Percentiles rank a stretch among this genome's conserved stretches.
Conservation (phyloP, 1,140 invertebrate species). For the Drosophila quadrilineata region DNA sequence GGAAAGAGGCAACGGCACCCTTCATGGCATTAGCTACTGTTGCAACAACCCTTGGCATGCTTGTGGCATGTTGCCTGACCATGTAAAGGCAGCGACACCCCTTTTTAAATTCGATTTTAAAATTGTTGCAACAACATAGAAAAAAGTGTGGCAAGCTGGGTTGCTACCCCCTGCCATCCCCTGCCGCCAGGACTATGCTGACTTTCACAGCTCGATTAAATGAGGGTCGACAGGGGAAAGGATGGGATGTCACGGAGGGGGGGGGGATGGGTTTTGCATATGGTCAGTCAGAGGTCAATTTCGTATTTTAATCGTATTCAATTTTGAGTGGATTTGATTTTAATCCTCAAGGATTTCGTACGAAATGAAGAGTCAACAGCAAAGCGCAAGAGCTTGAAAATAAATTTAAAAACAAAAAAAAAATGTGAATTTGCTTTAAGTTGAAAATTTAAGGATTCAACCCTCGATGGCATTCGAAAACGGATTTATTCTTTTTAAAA, state of each 20-base stretch:
- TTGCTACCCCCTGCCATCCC: neutral
- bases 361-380: slow-evolving; percentile 46
- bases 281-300: slow-evolving; percentile 73
- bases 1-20: no score
- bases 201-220: slow-evolving; percentile 68
- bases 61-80: slow-evolving; percentile 12
- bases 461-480: slow-evolving; percentile 37
- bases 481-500: slow-evolving; percentile 52
- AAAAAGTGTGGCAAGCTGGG: slow-evolving; percentile 2
- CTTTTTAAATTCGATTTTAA: slow-evolving; percentile 69
- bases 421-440: neutral
- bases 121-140: slow-evolving; percentile 47
- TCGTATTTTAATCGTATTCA: slow-evolving; percentile 75
- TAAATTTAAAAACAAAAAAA: slow-evolving; percentile 30
- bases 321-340: slow-evolving; percentile 77
- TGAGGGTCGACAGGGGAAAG: no score
- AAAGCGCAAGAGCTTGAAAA: no score
- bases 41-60: slow-evolving; percentile 13
- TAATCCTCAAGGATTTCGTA: slow-evolving; percentile 52
- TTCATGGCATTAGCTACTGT: slow-evolving; percentile 49
- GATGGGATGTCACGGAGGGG: neutral
- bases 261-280: slow-evolving; percentile 44
- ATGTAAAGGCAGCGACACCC: slow-evolving; percentile 15
- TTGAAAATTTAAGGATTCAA: no score
- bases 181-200: slow-evolving; percentile 10